A percentile compares a stretch with the other conserved stretches of the same genome.
These are phyloP conservation scores for Hedychridium roseum DNA, from an alignment of 2,888 invertebrate genomes.

Conservation along the genomic window DNA sequence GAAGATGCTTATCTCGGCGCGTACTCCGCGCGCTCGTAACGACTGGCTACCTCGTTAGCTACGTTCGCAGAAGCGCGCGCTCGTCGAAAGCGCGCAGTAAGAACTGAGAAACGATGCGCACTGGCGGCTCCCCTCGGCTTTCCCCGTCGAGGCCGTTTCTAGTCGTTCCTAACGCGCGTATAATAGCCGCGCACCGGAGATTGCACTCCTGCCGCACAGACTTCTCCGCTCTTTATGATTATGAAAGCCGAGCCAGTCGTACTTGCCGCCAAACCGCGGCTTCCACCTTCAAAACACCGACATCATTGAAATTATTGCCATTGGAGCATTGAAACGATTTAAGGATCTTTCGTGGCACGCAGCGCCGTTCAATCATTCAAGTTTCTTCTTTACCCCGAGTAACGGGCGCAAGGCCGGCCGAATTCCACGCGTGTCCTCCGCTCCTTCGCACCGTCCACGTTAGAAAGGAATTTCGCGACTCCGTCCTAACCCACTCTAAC, in stretches of 20 bases:
- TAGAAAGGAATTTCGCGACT: slow-evolving; percentile 11
- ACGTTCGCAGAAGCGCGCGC: slow-evolving; percentile 40
- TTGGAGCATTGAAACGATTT: no score
- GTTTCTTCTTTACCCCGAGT: no score
- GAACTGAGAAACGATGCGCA: slow-evolving; percentile 25
- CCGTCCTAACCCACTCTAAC: slow-evolving; percentile 1
- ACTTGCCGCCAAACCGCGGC: neutral
- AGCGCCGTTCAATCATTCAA: no score
- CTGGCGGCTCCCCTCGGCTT: no score
- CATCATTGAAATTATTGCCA: no score
- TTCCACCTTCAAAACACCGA: slow-evolving; percentile 7
- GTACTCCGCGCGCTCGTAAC: slow-evolving; percentile 20
- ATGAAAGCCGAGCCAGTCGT: neutral
- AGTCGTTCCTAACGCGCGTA: no score
- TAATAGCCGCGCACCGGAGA: no score
- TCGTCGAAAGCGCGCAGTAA: neutral
- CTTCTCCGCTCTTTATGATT: no score
- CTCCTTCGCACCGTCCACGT: slow-evolving; percentile 10
- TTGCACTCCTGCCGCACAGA: no score
- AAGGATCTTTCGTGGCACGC: no score
- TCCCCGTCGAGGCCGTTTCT: no score
- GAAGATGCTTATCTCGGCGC: slow-evolving; percentile 30
- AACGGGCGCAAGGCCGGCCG: slow-evolving; percentile 49
- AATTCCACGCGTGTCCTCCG: slow-evolving; percentile 29
- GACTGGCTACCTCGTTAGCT: slow-evolving; percentile 33